phyloP scores from a whole-genome alignment of 2,888 invertebrate species.

The Acrocera orbiculus region DNA sequence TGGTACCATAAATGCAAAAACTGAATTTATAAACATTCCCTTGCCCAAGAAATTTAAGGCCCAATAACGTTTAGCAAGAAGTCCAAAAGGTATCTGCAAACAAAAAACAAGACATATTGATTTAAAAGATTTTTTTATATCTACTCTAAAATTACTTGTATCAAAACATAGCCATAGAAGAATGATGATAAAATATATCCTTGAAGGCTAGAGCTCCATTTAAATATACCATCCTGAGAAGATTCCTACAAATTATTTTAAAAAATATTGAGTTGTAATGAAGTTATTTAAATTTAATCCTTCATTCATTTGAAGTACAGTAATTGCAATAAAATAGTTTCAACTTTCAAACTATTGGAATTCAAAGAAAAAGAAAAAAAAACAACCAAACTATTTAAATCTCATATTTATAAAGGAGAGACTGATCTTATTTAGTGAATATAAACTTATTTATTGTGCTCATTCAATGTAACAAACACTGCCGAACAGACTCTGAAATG shows the following conservation, averaged over 20 bases:
- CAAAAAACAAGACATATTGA: not conserved
- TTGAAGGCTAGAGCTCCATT: conserved; percentile 58
- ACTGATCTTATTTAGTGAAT: too few relatives aligned
- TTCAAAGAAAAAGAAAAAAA: too few relatives aligned
- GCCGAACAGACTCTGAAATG: too few relatives aligned
- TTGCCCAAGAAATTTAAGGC: conserved; percentile 70
- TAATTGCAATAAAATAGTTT: too few relatives aligned
- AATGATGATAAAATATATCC: conserved; percentile 78
- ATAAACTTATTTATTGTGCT: too few relatives aligned
- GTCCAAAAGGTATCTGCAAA: conserved; percentile 66
- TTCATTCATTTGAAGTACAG: too few relatives aligned
- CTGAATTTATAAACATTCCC: conserved; percentile 73
- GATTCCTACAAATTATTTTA: not conserved
- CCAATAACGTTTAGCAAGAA: conserved; percentile 74
- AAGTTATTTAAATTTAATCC: too few relatives aligned
- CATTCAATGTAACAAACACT: too few relatives aligned
- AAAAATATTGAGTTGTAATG: conserved; percentile 1
- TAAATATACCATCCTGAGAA: conserved; percentile 45
- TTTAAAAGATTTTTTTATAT: not conserved
- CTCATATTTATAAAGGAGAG: too few relatives aligned
- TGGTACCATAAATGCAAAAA: conserved; percentile 73
- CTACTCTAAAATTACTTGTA: conserved; percentile 34
- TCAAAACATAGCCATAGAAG: conserved; percentile 84
- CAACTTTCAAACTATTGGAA: too few relatives aligned
- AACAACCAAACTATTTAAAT: too few relatives aligned